A percentile compares a stretch with the other conserved stretches of the same genome.
These are phyloP conservation scores for Diploptera punctata DNA, from an alignment of 2,888 invertebrate genomes.

Conservation along the genomic window DNA sequence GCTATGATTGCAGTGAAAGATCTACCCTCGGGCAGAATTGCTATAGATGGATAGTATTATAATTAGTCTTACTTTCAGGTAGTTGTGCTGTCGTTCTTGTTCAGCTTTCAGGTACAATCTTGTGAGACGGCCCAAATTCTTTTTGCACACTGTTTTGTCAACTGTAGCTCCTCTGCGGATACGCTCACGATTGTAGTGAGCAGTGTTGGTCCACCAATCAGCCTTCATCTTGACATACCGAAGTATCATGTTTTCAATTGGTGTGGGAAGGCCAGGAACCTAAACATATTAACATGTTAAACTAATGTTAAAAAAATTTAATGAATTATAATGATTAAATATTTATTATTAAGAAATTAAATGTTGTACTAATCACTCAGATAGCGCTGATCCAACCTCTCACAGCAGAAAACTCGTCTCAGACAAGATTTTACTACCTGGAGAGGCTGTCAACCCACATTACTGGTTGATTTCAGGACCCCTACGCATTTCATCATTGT, in stretches of 20 bases:
- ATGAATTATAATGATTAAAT: no score
- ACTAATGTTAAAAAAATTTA: no score
- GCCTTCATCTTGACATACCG: constrained; percentile 99
- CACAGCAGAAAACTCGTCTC: constrained; percentile 12
- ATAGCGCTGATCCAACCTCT: background rate
- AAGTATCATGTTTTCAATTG: constrained; percentile 99
- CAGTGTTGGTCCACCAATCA: constrained; percentile 99
- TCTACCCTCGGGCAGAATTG: no score
- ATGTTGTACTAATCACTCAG: no score
- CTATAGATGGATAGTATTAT: no score
- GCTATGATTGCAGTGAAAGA: no score
- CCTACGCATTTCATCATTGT: constrained; percentile 51
- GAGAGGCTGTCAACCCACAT: constrained; percentile 46
- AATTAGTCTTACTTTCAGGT: constrained; percentile 85
- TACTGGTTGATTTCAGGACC: constrained; percentile 45
- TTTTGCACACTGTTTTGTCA: constrained; percentile 99
- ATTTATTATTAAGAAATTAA: no score
- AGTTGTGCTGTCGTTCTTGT: constrained; percentile 99
- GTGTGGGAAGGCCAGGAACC: constrained; percentile 97
- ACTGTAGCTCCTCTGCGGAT: constrained; percentile 99
- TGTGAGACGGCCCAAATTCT: constrained; percentile 98
- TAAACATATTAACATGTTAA: no score
- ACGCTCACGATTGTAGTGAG: constrained; percentile 98
- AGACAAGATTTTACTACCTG: constrained; percentile 22
- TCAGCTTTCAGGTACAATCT: constrained; percentile 96